phyloP scores from a whole-genome alignment of 2,888 invertebrate species.

The Drosophila macrothrix region DNA sequence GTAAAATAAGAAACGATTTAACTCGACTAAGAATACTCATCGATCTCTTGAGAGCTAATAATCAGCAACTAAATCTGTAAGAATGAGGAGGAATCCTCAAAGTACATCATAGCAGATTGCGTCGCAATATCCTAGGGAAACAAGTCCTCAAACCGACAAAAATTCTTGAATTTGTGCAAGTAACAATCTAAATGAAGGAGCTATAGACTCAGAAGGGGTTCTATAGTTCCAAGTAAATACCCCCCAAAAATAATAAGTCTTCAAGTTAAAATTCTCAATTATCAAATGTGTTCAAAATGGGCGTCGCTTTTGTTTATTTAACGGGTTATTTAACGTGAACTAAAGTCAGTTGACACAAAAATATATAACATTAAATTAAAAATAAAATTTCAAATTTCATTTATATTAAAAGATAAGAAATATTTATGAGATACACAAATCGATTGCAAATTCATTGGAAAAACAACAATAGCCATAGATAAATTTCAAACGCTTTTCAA shows the following conservation, averaged over 20 bases:
- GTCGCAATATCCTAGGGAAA: not conserved
- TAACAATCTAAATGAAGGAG: rapidly evolving
- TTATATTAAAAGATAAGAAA: not conserved
- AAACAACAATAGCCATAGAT: not conserved
- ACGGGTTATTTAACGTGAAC: not conserved
- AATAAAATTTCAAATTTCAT: not conserved
- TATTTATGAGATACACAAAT: not conserved
- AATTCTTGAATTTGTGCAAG: not conserved
- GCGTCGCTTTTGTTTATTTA: not conserved
- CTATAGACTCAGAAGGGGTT: not conserved
- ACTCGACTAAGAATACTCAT: not conserved
- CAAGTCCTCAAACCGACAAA: not conserved
- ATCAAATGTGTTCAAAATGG: not conserved
- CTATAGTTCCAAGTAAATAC: not conserved
- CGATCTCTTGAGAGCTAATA: not conserved
- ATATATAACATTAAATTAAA: not conserved
- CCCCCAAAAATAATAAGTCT: not conserved
- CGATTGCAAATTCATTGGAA: not conserved
- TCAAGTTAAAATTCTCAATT: not conserved
- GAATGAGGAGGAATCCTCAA: not conserved
- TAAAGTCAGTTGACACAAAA: not conserved
- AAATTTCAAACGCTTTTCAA: not conserved
- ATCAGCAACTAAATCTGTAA: not conserved
- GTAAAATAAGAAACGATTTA: not conserved
- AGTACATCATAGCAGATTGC: not conserved